Percentiles rank a stretch among this genome's conserved stretches.
phyloP scores from a whole-genome alignment of 2,113 vertebrate genomes.

The Phaethon lepturus region DNA sequence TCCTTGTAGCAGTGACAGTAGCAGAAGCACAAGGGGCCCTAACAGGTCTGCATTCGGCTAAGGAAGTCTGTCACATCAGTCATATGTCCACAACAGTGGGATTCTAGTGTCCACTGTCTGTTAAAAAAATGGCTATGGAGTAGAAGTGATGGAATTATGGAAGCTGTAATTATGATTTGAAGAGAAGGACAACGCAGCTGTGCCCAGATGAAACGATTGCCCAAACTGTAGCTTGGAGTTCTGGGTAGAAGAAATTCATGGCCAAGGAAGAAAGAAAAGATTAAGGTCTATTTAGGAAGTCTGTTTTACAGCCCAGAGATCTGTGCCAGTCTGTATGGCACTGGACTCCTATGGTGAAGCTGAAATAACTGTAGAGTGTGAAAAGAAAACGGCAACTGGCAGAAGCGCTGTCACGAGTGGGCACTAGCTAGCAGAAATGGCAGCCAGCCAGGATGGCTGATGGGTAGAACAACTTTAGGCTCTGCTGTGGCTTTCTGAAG shows the following conservation, averaged over 20 bases:
- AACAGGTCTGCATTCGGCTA: not conserved
- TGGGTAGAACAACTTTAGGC: not conserved
- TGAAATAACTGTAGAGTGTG: not conserved
- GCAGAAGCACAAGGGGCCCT: not conserved
- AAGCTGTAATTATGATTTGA: not conserved
- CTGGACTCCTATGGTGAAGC: not conserved
- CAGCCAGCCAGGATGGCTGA: not conserved
- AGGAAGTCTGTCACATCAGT: not conserved
- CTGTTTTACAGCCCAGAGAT: not conserved
- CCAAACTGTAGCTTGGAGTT: not conserved
- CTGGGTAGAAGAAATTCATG: not conserved
- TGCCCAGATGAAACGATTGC: not conserved
- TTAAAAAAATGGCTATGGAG: not conserved
- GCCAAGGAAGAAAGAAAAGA: not conserved
- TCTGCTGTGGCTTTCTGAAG: slow-evolving; percentile 30
- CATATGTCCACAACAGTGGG: not conserved
- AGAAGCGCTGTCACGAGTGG: not conserved
- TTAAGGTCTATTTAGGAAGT: not conserved
- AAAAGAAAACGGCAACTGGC: not conserved
- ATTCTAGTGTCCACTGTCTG: not conserved
- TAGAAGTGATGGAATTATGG: not conserved
- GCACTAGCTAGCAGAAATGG: not conserved
- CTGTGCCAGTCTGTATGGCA: not conserved
- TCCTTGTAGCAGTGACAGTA: not conserved
- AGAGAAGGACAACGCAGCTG: not conserved